Evolutionary conservation across 2,113 vertebrate genomes (phyloP).

Genomic region (Ancistrus triradiatus): DNA sequence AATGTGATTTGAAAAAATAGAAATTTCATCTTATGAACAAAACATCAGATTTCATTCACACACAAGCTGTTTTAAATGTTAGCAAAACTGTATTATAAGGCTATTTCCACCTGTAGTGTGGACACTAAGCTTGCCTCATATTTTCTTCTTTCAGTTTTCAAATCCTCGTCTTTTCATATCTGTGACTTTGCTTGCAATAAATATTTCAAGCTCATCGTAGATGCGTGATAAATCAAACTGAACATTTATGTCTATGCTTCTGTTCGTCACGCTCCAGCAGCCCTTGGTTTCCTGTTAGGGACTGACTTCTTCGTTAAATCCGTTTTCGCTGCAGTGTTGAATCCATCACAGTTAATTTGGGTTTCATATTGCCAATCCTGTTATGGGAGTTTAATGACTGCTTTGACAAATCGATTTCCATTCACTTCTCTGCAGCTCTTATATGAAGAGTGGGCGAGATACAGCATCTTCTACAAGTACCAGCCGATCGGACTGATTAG

Average conservation of each 20-base stretch:
- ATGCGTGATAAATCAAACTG: not conserved
- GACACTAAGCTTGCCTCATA: too few relatives aligned
- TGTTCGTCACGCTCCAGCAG: slow-evolving; percentile 1
- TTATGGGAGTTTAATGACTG: slow-evolving; percentile 1
- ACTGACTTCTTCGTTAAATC: not conserved
- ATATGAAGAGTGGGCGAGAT: slow-evolving; percentile 93
- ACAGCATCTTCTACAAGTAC: slow-evolving; percentile 93
- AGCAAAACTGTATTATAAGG: too few relatives aligned
- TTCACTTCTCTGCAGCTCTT: slow-evolving; percentile 74
- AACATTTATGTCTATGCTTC: not conserved
- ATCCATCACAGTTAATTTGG: slow-evolving; percentile 8
- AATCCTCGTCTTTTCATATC: not conserved
- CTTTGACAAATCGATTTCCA: slow-evolving; percentile 6
- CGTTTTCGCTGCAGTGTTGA: slow-evolving; percentile 10
- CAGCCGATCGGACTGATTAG: slow-evolving; percentile 93
- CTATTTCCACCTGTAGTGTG: too few relatives aligned
- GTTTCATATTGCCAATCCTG: not conserved
- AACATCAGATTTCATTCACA: too few relatives aligned
- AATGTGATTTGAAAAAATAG: too few relatives aligned
- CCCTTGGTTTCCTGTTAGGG: slow-evolving; percentile 3
- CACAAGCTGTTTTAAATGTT: too few relatives aligned
- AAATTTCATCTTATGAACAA: too few relatives aligned
- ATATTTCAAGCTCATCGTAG: not conserved
- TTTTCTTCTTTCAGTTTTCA: not conserved
- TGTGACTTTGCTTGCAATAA: not conserved